Conservation (phyloP, 2,797 vertebrate species). For the Myotis planiceps region DNA sequence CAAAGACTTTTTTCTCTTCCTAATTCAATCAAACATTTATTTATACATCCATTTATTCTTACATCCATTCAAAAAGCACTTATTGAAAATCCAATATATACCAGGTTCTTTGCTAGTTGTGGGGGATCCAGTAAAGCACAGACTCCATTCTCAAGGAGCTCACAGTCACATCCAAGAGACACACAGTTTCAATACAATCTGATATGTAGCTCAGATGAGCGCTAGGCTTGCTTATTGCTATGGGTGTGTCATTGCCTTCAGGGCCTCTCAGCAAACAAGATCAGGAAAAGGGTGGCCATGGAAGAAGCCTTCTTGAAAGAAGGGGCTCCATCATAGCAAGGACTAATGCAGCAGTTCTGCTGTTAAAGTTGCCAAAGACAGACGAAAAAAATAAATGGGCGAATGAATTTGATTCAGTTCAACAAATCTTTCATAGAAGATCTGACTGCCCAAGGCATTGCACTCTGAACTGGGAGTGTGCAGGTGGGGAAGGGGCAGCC, state of each 20-base stretch:
- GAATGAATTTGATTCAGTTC: neutral
- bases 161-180: neutral
- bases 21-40: neutral
- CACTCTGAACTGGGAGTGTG: neutral
- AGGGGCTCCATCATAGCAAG: neutral
- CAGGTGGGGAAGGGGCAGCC: neutral
- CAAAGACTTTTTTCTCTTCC: neutral
- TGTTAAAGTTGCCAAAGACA: neutral
- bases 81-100: neutral
- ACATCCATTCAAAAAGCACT: neutral
- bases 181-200: neutral
- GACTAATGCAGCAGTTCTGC: neutral
- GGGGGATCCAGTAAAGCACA: neutral
- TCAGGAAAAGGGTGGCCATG: neutral
- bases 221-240: too few relatives aligned
- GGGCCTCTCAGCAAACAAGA: too few relatives aligned
- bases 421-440: neutral
- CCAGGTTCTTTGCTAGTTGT: neutral
- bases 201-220: neutral
- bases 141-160: neutral
- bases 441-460: too few relatives aligned
- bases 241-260: too few relatives aligned
- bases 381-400: neutral
- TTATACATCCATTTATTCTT: neutral
- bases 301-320: neutral